phyloP scores from a whole-genome alignment of 2,888 invertebrate genomes.

The Eilema depressum region DNA sequence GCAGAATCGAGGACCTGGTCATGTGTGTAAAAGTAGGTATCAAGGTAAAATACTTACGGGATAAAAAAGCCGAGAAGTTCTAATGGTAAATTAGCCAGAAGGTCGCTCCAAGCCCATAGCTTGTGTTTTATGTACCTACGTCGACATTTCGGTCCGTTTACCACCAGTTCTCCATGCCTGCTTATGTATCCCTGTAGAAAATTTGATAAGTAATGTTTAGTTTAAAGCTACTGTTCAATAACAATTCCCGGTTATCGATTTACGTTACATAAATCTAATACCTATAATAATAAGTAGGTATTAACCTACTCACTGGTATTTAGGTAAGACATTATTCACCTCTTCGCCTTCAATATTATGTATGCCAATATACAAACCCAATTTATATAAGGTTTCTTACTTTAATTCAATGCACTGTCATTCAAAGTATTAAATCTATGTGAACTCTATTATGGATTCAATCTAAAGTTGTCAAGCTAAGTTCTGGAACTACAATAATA shows the following conservation, averaged over 20 bases:
- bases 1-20: too few relatives aligned
- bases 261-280: too few relatives aligned
- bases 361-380: too few relatives aligned
- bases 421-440: neutral
- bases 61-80: constrained; percentile 73
- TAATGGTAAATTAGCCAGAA: constrained; percentile 71
- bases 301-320: too few relatives aligned
- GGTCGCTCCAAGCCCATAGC: constrained; percentile 69
- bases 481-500: neutral
- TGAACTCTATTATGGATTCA: neutral
- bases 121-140: constrained; percentile 72
- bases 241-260: neutral
- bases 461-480: neutral
- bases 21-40: neutral
- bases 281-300: too few relatives aligned
- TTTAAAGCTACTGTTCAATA: neutral
- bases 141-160: constrained; percentile 69
- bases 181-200: constrained; percentile 70
- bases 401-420: neutral
- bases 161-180: constrained; percentile 72
- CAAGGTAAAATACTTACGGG: constrained; percentile 58
- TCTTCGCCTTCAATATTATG: too few relatives aligned
- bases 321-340: too few relatives aligned
- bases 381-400: neutral
- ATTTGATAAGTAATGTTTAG: neutral